These are phyloP conservation scores for Phenganax marumi DNA, from an alignment of 92 coral and sea anemone genomes.

Conservation along the genomic window DNA sequence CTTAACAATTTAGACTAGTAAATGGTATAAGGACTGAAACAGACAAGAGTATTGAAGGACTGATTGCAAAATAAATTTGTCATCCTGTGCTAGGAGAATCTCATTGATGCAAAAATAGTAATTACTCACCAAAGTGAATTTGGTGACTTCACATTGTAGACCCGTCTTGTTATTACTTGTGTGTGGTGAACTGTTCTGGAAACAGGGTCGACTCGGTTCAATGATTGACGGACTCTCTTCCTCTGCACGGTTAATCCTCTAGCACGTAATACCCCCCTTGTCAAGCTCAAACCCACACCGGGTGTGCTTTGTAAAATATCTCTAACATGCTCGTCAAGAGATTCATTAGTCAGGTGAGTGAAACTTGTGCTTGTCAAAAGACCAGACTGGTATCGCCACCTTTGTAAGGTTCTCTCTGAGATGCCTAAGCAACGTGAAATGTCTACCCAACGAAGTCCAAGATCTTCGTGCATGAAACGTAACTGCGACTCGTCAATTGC, in stretches of 20 bases:
- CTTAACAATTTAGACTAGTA: too few species aligned
- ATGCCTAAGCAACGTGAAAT: conserved; percentile 13
- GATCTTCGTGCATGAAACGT: conserved; percentile 5
- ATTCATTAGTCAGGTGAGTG: neutral
- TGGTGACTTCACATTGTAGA: neutral
- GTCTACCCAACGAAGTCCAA: conserved; percentile 33
- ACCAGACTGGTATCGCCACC: conserved; percentile 19
- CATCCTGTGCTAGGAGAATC: too few species aligned
- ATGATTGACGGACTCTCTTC: conserved; percentile 3
- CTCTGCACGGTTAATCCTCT: neutral
- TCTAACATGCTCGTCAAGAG: neutral
- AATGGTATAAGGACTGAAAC: too few species aligned
- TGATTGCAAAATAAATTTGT: too few species aligned
- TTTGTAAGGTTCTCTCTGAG: conserved; percentile 25
- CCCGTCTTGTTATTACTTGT: neutral
- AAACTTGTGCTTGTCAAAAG: neutral
- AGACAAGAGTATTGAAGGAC: too few species aligned
- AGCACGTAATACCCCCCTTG: neutral
- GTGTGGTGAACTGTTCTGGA: neutral
- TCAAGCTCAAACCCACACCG: neutral
- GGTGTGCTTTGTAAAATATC: neutral
- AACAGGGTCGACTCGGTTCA: conserved; percentile 19
- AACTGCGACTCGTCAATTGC: neutral
- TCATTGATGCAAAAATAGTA: too few species aligned
- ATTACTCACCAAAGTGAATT: conserved; percentile 19